Evolutionary conservation across 2,113 vertebrate genomes (phyloP).

Genomic region (Cynoglossus semilaevis): DNA sequence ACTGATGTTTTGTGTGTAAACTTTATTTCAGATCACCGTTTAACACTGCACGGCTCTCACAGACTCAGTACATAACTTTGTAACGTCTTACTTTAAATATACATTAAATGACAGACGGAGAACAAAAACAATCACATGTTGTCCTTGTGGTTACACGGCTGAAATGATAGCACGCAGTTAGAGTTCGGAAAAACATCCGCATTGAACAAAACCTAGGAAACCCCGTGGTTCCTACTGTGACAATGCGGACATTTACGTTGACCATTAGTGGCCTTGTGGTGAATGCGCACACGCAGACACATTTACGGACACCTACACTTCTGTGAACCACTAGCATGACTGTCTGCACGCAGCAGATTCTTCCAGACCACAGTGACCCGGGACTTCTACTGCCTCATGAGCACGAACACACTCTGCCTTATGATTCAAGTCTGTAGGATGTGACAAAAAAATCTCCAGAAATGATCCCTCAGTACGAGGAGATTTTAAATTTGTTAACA

Average conservation of each 20-base stretch:
- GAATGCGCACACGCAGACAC: slow-evolving; percentile 20
- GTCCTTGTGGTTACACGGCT: slow-evolving; percentile 28
- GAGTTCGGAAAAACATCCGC: slow-evolving; percentile 49
- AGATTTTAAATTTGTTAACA: background rate
- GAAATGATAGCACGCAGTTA: slow-evolving; percentile 12
- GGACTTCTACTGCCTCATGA: background rate
- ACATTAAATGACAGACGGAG: background rate
- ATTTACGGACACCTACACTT: slow-evolving; percentile 26
- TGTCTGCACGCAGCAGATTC: slow-evolving; percentile 33
- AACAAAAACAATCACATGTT: slow-evolving; percentile 12
- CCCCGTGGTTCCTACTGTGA: slow-evolving; percentile 52
- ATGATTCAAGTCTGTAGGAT: background rate
- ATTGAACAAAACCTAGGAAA: slow-evolving; percentile 59
- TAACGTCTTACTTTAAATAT: background rate
- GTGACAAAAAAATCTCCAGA: background rate
- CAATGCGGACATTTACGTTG: slow-evolving; percentile 28
- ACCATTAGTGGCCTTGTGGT: slow-evolving; percentile 43
- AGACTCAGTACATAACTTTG: no score
- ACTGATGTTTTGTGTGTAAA: no score
- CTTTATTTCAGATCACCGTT: no score
- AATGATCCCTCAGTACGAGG: background rate
- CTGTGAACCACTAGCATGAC: slow-evolving; percentile 38
- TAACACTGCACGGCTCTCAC: no score
- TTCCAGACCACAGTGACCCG: slow-evolving; percentile 33
- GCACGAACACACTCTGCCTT: background rate